These are phyloP conservation scores for Australoheros facetus DNA, from an alignment of 2,797 vertebrate species.

Conservation along the genomic window DNA sequence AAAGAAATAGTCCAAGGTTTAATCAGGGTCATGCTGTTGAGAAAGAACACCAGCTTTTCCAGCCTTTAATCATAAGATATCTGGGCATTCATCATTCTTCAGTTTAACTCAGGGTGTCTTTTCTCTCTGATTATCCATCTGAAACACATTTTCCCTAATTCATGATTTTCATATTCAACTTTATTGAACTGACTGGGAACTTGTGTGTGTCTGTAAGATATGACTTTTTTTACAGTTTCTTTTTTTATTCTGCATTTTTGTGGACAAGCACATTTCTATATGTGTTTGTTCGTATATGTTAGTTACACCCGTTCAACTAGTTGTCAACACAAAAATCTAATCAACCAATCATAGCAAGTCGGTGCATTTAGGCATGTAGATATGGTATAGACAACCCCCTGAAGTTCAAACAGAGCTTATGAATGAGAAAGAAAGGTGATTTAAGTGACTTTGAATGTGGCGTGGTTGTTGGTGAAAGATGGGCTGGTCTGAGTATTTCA, in stretches of 20 bases:
- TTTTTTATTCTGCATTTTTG: background rate
- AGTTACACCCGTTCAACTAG: background rate
- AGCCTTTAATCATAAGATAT: background rate
- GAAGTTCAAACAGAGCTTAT: background rate
- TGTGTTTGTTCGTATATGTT: background rate
- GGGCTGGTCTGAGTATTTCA: background rate
- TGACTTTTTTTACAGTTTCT: background rate
- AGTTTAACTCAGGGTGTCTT: background rate
- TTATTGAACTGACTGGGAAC: background rate
- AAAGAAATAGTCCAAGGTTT: slow-evolving; percentile 8
- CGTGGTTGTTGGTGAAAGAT: background rate
- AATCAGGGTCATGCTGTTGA: background rate
- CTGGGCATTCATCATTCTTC: background rate
- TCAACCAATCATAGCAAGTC: background rate
- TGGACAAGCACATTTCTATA: background rate
- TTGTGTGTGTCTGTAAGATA: background rate
- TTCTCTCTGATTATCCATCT: background rate
- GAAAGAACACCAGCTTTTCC: background rate
- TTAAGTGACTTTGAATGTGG: background rate
- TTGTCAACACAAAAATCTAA: background rate
- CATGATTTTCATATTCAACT: background rate
- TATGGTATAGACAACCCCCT: background rate
- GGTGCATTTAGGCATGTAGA: background rate
- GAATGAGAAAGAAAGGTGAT: background rate
- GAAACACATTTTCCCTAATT: background rate